Evolutionary conservation across 1,140 invertebrate species (phyloP), one percentile per base, ranked within the genome.

Genomic region (Plodia interpunctella): DNA sequence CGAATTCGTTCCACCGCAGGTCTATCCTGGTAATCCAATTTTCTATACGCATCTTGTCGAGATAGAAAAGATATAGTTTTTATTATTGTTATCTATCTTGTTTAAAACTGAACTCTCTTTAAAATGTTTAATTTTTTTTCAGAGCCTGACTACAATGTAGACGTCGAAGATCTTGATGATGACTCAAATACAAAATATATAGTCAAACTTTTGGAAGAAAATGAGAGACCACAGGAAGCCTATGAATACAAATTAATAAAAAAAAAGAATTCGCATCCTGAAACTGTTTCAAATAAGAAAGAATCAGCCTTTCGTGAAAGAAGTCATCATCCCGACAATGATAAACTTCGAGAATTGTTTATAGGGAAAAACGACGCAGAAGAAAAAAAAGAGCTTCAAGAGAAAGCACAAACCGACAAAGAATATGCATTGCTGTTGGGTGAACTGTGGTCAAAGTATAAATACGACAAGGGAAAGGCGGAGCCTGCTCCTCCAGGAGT

Each of bases 361-460:
- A 76, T 91, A 57, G 90, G 91, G 20, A 91, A 90, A 65, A 87
- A 91, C 63, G 91, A 88, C 60, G 69, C 55, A 10, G 83, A 83
- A 60, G 80, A 86, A 5, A 80, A 84, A 59, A 80, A 84, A 52
- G 75, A 91, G 63, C 73, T 85, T 51, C 71, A 86, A 54, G 87
- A 89, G 30, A 73, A 72, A 44, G 76, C 86, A 56, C 87, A 91
- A 61, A 90, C 88, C 44, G 88, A 91, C 63, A 83, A 80, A 35
- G 90, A 91, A 59, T 92, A 92, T 62, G 90, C 90, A 19, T 78
- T 92, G 54, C 80, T 92, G 15, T 70, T 93, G 55, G 87, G 90
- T 51, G 87, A 92, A 60, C 80, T 92, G 28, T 93, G 91, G 91
- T 90, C 92, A 32, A 92, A 93, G 76, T 92, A 92, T 65, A 90